These are phyloP conservation scores for Athene noctua DNA, from an alignment of 2,113 vertebrate genomes.

Conservation along the genomic window DNA sequence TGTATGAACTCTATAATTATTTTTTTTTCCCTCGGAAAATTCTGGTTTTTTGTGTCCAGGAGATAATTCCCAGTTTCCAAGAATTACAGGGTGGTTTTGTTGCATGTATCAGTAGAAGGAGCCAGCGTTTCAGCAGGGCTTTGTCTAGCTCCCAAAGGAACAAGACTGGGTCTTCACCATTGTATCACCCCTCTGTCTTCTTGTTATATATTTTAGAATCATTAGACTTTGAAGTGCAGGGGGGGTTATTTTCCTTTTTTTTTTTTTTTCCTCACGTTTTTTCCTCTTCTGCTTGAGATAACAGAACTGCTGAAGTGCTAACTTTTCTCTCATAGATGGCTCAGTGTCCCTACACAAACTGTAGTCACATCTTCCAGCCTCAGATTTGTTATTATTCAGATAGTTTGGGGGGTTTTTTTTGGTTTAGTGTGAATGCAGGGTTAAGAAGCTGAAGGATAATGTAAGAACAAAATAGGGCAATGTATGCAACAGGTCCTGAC, in stretches of 20 bases:
- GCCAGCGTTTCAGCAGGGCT: neutral
- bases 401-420: neutral
- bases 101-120: neutral
- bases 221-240: neutral
- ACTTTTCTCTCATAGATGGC: neutral
- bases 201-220: neutral
- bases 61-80: neutral
- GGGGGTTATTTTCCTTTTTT: rapidly evolving
- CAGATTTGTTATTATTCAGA: rapidly evolving
- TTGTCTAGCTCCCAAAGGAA: neutral
- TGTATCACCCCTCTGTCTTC: neutral
- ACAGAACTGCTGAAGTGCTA: neutral
- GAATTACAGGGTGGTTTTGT: rapidly evolving
- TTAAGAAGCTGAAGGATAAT: neutral
- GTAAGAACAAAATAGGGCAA: neutral
- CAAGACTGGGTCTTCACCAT: neutral
- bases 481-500: neutral
- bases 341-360: neutral
- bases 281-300: neutral
- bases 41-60: no score
- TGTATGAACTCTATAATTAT: neutral
- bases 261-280: neutral
- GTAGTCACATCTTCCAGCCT: neutral
- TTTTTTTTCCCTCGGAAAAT: neutral
- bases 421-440: neutral